phyloP scores from a whole-genome alignment of 1,140 invertebrate genomes.

The Metaphire vulgaris region DNA sequence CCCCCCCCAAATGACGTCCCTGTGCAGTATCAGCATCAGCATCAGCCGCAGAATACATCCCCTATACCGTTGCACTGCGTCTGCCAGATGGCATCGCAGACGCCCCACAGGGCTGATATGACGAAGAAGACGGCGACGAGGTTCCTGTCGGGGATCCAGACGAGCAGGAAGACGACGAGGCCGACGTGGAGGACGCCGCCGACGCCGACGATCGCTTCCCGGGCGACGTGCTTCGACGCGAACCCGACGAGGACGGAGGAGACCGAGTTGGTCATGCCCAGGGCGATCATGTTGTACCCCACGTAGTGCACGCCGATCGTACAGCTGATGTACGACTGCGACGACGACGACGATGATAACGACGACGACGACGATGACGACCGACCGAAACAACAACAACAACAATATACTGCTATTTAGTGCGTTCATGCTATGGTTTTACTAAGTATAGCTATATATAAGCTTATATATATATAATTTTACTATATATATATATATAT shows the following conservation, averaged over 20 bases:
- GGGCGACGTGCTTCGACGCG: constrained; percentile 40
- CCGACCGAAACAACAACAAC: too few relatives aligned
- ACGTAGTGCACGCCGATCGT: constrained; percentile 45
- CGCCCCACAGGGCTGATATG: constrained; percentile 86
- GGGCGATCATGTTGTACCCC: constrained; percentile 50
- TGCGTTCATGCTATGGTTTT: too few relatives aligned
- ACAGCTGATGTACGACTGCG: constrained; percentile 49
- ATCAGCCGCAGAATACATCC: not conserved
- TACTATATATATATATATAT: too few relatives aligned
- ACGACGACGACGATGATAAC: constrained; percentile 12
- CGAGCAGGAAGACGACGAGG: constrained; percentile 48
- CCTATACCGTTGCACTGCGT: constrained; percentile 89
- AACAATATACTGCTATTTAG: too few relatives aligned
- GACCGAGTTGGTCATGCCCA: constrained; percentile 45
- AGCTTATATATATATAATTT: too few relatives aligned
- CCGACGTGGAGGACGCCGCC: constrained; percentile 32
- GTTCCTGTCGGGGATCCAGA: constrained; percentile 78
- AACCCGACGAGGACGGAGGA: constrained; percentile 44
- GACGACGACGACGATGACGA: too few relatives aligned
- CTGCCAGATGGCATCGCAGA: constrained; percentile 95
- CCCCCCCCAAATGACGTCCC: too few relatives aligned
- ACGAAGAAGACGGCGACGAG: constrained; percentile 77
- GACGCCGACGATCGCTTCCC: constrained; percentile 48
- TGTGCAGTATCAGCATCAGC: too few relatives aligned
- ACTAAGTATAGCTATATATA: too few relatives aligned